phyloP scores from a whole-genome alignment of 2,797 vertebrate species.

The Nyctibius grandis region DNA sequence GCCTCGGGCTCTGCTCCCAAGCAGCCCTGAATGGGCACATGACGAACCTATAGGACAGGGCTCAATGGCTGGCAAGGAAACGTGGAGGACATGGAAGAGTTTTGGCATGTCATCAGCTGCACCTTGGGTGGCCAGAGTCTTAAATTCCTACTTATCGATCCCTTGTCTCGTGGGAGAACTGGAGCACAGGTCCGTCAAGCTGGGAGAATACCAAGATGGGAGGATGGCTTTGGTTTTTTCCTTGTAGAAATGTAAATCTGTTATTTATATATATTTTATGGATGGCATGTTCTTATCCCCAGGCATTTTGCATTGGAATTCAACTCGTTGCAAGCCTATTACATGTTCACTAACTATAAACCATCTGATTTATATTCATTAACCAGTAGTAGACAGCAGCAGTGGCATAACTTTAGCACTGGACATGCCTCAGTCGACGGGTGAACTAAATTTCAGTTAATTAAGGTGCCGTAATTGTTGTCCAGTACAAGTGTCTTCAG shows the following conservation, averaged over 20 bases:
- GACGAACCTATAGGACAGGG: neutral
- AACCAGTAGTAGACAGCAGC: slow-evolving; percentile 77
- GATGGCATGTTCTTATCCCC: slow-evolving; percentile 76
- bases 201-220: neutral
- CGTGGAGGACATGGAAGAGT: rapidly evolving
- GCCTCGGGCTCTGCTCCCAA: neutral
- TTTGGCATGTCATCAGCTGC: neutral
- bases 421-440: slow-evolving; percentile 75
- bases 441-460: slow-evolving; percentile 79
- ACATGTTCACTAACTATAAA: slow-evolving; percentile 82
- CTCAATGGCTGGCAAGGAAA: neutral
- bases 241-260: slow-evolving; percentile 48
- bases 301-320: slow-evolving; percentile 80
- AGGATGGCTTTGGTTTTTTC: neutral
- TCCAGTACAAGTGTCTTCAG: slow-evolving; percentile 78
- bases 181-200: neutral
- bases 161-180: rapidly evolving
- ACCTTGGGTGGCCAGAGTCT: neutral
- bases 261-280: slow-evolving; percentile 58
- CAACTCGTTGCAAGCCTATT: slow-evolving; percentile 76
- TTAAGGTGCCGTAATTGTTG: slow-evolving; percentile 81
- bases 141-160: neutral
- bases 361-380: slow-evolving; percentile 88
- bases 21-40: neutral
- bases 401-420: slow-evolving; percentile 72